Conservation (phyloP, 2,888 invertebrate species). For the Melinaea menophilus region DNA sequence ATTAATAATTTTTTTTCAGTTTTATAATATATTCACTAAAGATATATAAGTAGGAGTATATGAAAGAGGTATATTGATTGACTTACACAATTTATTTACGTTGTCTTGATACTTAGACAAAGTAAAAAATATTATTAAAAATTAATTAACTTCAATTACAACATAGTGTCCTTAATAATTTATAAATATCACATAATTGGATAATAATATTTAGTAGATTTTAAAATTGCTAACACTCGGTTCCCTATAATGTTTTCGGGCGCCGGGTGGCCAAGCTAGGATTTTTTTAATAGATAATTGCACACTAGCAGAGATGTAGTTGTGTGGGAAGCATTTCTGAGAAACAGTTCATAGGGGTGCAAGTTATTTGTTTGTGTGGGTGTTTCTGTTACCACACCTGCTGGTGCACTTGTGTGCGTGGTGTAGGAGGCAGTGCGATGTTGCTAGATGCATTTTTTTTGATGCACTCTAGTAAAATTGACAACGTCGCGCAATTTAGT, state of each 20-base stretch:
- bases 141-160: too few species aligned
- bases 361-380: constrained; percentile 32
- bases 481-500: constrained; percentile 69
- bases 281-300: constrained; percentile 48
- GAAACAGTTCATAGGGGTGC: constrained; percentile 33
- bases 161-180: too few species aligned
- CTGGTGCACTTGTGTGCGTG: constrained; percentile 30
- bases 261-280: constrained; percentile 48
- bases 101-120: too few species aligned
- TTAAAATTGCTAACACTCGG: constrained; percentile 29
- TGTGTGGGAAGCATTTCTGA: constrained; percentile 36
- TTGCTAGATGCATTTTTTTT: constrained; percentile 68
- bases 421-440: constrained; percentile 53
- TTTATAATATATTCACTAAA: too few species aligned
- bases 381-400: constrained; percentile 26
- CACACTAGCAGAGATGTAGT: constrained; percentile 34
- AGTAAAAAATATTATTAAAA: too few species aligned
- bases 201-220: constrained; percentile 7
- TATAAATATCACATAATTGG: too few species aligned
- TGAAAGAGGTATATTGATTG: too few species aligned
- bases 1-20: too few species aligned
- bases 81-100: too few species aligned
- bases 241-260: constrained; percentile 46
- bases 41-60: too few species aligned
- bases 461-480: constrained; percentile 61